phyloP scores from a whole-genome alignment of 2,888 invertebrate genomes.

The Phlogophora meticulosa region DNA sequence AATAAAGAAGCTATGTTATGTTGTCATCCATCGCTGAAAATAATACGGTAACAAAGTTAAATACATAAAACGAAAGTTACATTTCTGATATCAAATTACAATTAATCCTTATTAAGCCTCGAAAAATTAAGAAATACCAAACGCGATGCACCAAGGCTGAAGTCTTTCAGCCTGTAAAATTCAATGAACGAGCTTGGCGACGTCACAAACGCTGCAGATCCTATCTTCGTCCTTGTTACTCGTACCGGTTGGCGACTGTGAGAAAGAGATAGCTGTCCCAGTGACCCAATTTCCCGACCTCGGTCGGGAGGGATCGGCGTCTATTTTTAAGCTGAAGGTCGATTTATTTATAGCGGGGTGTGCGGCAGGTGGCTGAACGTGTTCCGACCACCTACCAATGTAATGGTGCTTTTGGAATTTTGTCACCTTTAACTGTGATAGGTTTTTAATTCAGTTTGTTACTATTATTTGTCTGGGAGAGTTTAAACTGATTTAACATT shows the following conservation, averaged over 20 bases:
- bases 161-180: slow-evolving; percentile 82
- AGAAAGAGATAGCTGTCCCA: slow-evolving; percentile 76
- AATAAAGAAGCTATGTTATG: accelerated
- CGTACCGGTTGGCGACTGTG: slow-evolving; percentile 51
- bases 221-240: slow-evolving; percentile 73
- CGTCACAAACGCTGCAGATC: slow-evolving; percentile 86
- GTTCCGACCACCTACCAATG: slow-evolving; percentile 60
- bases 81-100: slow-evolving; percentile 14
- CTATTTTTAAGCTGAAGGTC: slow-evolving; percentile 91
- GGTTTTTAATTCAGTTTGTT: background rate
- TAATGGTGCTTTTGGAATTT: slow-evolving; percentile 31
- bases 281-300: slow-evolving; percentile 90
- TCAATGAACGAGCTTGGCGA: slow-evolving; percentile 87
- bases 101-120: slow-evolving; percentile 1
- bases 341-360: slow-evolving; percentile 88
- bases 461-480: background rate
- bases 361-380: slow-evolving; percentile 70
- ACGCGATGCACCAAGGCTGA: slow-evolving; percentile 77
- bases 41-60: background rate
- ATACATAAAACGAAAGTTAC: background rate
- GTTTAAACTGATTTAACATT: background rate
- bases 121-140: slow-evolving; percentile 59
- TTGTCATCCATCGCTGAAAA: background rate
- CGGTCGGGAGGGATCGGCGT: slow-evolving; percentile 87
- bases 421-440: slow-evolving; percentile 12